Percentiles rank a stretch among this genome's conserved stretches.
These are phyloP conservation scores for Dryococelus australis DNA, from an alignment of 2,888 invertebrate species.

Conservation along the genomic window DNA sequence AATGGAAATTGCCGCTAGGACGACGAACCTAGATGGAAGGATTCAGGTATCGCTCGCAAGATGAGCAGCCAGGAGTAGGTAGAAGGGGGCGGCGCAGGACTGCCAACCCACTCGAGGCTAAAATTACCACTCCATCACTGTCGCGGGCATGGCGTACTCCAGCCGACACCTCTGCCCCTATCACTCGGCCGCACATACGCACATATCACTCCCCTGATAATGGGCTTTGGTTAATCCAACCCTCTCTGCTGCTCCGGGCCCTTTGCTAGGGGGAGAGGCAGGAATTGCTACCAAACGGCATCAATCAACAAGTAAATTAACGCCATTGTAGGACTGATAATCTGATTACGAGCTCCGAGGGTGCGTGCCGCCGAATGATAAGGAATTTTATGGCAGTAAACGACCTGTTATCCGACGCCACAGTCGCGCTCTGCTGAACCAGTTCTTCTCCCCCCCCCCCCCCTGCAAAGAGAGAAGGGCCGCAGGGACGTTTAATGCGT, in stretches of 20 bases:
- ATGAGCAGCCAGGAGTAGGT: neutral
- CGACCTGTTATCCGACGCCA: neutral
- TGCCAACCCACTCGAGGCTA: neutral
- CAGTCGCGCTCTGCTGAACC: neutral
- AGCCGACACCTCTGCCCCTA: neutral
- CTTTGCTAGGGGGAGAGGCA: neutral
- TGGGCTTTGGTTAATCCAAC: constrained; percentile 1
- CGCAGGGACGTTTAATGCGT: neutral
- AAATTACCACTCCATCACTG: constrained; percentile 16
- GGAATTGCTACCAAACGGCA: constrained; percentile 9
- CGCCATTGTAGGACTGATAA: constrained; percentile 10
- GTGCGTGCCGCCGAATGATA: neutral
- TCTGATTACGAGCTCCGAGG: neutral
- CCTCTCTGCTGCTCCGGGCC: neutral
- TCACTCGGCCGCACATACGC: neutral
- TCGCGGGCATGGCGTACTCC: neutral
- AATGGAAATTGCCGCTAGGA: neutral
- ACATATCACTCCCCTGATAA: constrained; percentile 11
- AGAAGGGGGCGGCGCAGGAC: neutral
- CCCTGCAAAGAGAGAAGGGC: neutral
- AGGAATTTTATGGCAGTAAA: constrained; percentile 6
- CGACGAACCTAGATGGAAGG: neutral
- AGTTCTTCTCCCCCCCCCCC: neutral
- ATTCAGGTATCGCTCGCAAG: neutral
- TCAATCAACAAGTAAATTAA: constrained; percentile 9